Base-by-base conservation (phyloP, 1,140 invertebrate species). In the Homarus americanus region DNA sequence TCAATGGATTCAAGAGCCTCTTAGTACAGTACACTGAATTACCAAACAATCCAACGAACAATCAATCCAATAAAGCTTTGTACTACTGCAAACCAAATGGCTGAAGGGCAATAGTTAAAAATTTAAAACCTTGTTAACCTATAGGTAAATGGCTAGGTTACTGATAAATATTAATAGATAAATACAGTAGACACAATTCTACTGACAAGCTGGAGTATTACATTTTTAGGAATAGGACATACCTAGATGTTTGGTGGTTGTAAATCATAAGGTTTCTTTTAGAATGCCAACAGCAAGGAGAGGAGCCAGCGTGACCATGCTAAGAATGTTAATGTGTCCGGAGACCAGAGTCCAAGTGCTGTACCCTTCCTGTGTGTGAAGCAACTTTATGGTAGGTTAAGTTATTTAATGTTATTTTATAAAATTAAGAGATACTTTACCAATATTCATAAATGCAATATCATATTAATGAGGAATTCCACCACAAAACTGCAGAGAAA, bases 231-330 rank as follows among this genome's bases (percentile, higher is more conserved):
- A 20, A 79, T 38, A 41, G 44, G 34, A 82, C 93, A 94, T 95
- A 98, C 97, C 97, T 98, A 32, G 98, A 96, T 82, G 97, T 98
- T 93, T 97, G 96, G 94, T 99, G 98, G 95, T 99, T 98, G 93
- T 99, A 99, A 92, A 99, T 97, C 3, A 98, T 96, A 10, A 99
- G 94, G 95, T 99, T 99, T 91, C 99, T 99, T 94, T 98, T 98
- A 1, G 96, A 95, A 1, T 99, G 34, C 98, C 98, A 36, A 99
- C 96, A 82, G 98, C 98, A 32, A 99, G 94, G 7, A 98, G 94
- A 76, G 97, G 96, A 85, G 96, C 96, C 90, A 95, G 94, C 97
- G 98, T 0, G 98, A 97, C 99, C 99, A 99, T 20, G 97, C 94
- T 83, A 99, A 95, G 93, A 97, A 98, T 0, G 97, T 97, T 20